Evolutionary conservation across 2,113 vertebrate genomes (phyloP).

Genomic region (Nycticryphes semicollaris): DNA sequence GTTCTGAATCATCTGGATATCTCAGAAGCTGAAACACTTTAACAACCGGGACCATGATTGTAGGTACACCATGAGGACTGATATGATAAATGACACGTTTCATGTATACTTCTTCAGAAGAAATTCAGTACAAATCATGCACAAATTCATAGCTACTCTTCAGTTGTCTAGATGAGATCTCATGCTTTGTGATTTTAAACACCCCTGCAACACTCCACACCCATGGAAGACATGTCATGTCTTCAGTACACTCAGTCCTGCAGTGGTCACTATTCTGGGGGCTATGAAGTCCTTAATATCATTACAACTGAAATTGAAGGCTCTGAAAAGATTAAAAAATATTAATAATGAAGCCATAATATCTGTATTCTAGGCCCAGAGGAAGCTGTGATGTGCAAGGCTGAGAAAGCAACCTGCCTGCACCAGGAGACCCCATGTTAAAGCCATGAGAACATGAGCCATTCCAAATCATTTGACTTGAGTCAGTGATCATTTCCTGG

Average conservation of each 20-base stretch:
- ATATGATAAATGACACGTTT: neutral
- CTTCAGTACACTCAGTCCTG: neutral
- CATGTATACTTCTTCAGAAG: neutral
- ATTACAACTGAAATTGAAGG: neutral
- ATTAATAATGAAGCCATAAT: neutral
- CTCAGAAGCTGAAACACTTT: neutral
- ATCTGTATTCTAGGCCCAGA: neutral
- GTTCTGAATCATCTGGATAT: neutral
- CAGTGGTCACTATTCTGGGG: neutral
- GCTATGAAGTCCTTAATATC: neutral
- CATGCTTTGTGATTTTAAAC: neutral
- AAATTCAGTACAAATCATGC: neutral
- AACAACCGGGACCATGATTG: neutral
- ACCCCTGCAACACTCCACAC: neutral
- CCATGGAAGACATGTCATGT: neutral
- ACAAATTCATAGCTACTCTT: neutral
- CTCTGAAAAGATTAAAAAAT: neutral
- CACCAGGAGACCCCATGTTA: neutral
- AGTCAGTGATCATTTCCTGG: neutral
- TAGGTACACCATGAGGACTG: neutral
- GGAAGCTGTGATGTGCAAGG: neutral
- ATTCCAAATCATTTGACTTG: neutral
- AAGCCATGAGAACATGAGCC: rapidly evolving
- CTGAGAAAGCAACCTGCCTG: neutral
- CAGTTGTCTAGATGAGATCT: neutral